Evolutionary conservation across 1,140 invertebrate species (phyloP), one percentile per base, ranked within the genome.

Genomic region (Frieseomelitta varia): DNA sequence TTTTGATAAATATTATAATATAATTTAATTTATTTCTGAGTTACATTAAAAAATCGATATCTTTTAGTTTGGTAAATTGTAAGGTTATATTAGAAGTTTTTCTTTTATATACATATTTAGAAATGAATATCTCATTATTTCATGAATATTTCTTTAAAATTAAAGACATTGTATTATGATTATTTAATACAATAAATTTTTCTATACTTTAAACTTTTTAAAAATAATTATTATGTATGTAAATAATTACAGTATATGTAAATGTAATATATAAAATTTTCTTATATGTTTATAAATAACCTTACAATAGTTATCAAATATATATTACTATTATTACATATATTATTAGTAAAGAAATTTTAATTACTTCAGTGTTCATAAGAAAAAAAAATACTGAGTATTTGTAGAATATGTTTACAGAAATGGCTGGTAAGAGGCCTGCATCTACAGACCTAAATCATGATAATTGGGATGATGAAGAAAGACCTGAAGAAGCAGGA

Each of bases 401-500:
- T 55, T n/a, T 19, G 21, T 51, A 81, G 27, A 81, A 27, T 79
- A 73, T 73, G 77, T 80, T 73, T 74, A 51, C 30, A 87, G 83
- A 75, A 65, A 98, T 98, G 97, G 95, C 97, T 87, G 92, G 92
- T 58, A 99, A 99, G 95, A 95, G 98, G 86, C 93, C 93, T 87
- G 97, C 98, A 65, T 96, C 96, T 21, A 96, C 95, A 58, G 97
- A 99, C 81, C 94, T 99, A 81, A 98, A 97, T 93, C 97, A 98
- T 91, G 97, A 98, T n/a, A 99, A 99, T 94, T 99, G 98, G 98
- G 96, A 98, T 92, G 93, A 97, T 51, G 98, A 98, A 87, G 97
- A 98, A n/a, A 95, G 96, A 88, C 95, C 96, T 61, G 97, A 98
- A 94, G 97, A 98, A 87, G 95, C 96, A 84, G 97, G 97, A 34